Percentiles rank a stretch among this genome's conserved stretches.
Conservation (phyloP, 2,888 invertebrate species). For the Agriotes lineatus region DNA sequence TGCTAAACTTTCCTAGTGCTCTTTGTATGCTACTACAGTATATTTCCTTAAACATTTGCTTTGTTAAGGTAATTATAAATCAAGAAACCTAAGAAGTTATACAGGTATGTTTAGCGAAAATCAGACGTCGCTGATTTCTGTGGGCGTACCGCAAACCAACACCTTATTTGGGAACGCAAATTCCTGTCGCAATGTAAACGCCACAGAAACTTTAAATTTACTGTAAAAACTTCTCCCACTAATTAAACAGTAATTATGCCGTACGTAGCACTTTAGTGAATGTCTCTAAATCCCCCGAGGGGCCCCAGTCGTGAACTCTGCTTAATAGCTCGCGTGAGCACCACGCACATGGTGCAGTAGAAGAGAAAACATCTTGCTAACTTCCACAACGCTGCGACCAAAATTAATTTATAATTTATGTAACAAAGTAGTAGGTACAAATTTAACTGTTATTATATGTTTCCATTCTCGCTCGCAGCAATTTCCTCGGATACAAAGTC, state of each 20-base stretch:
- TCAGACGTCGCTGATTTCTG: no score
- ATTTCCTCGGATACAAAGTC: slow-evolving; percentile 3
- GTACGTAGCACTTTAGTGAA: slow-evolving; percentile 36
- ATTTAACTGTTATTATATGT: slow-evolving; percentile 16
- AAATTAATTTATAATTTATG: slow-evolving; percentile 35
- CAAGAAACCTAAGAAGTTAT: no score
- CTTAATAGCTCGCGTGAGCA: slow-evolving; percentile 37
- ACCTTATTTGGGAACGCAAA: neutral
- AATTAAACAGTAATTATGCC: slow-evolving; percentile 39
- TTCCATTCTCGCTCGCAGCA: neutral
- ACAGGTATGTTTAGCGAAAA: no score
- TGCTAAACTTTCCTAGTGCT: no score
- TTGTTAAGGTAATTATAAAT: no score
- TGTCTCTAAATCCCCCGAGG: slow-evolving; percentile 36
- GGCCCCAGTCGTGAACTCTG: slow-evolving; percentile 35
- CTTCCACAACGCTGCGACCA: slow-evolving; percentile 16
- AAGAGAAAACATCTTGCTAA: slow-evolving; percentile 21
- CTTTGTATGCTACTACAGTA: no score
- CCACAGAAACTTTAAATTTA: slow-evolving; percentile 6
- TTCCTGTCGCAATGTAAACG: neutral
- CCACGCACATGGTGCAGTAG: slow-evolving; percentile 30
- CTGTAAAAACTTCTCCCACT: slow-evolving; percentile 25
- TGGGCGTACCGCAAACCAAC: neutral
- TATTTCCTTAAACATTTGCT: no score
- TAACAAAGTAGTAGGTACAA: slow-evolving; percentile 21